Conservation (phyloP, 2,797 vertebrate genomes). For the Trachops cirrhosus region DNA sequence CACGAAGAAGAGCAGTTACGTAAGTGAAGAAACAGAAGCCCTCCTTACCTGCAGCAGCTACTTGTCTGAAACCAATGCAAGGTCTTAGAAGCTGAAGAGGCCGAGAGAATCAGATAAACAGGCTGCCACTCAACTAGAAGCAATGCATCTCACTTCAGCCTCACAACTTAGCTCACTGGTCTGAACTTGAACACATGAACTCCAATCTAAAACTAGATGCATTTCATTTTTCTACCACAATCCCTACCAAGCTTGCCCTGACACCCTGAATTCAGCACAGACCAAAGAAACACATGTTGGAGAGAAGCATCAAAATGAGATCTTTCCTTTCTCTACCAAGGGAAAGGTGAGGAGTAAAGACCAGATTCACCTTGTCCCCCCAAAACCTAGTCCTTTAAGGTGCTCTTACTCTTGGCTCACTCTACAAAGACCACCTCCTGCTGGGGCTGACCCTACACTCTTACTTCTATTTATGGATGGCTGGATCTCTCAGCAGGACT, state of each 20-base stretch:
- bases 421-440: not conserved
- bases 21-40: not conserved
- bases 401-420: not conserved
- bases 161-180: not conserved
- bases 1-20: not conserved
- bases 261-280: slow-evolving; percentile 3
- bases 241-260: not conserved
- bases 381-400: not conserved
- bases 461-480: not conserved
- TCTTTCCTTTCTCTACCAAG: slow-evolving; percentile 14
- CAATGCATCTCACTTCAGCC: not conserved
- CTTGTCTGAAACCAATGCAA: not conserved
- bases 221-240: not conserved
- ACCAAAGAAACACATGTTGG: not conserved
- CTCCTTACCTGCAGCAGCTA: not conserved
- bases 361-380: not conserved
- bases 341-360: not conserved
- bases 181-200: not conserved
- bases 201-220: not conserved
- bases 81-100: not conserved
- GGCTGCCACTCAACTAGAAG: not conserved
- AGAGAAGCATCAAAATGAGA: not conserved
- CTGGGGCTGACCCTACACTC: not conserved
- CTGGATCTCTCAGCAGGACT: not conserved
- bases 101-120: not conserved